phyloP scores from a whole-genome alignment of 2,113 vertebrate genomes.

The Leptocoma aspasia region DNA sequence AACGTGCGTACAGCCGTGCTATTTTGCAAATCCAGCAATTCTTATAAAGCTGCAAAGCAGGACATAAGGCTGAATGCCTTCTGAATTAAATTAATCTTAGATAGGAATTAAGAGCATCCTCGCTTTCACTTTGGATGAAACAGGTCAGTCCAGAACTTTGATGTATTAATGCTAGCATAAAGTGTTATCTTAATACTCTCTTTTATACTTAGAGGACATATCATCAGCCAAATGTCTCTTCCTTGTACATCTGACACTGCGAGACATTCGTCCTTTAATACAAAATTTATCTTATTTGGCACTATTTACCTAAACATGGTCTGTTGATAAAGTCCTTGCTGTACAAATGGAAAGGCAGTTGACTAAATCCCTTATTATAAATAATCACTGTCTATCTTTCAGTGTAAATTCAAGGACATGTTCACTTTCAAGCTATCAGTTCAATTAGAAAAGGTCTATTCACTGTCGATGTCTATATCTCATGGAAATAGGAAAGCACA shows the following conservation, averaged over 20 bases:
- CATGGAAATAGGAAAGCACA: constrained; percentile 45
- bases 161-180: constrained; percentile 42
- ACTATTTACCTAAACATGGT: constrained; percentile 64
- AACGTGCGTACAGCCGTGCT: neutral
- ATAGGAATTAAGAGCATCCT: constrained; percentile 68
- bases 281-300: constrained; percentile 65
- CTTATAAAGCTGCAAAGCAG: constrained; percentile 72
- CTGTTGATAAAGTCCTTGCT: constrained; percentile 67
- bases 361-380: constrained; percentile 68
- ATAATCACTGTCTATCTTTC: constrained; percentile 67
- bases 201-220: constrained; percentile 39
- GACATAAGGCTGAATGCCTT: constrained; percentile 69
- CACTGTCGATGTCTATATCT: constrained; percentile 65
- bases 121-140: constrained; percentile 55
- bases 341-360: constrained; percentile 56
- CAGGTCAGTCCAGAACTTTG: constrained; percentile 62
- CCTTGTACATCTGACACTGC: constrained; percentile 12
- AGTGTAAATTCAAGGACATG: constrained; percentile 70
- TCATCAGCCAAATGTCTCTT: constrained; percentile 33
- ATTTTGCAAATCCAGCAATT: constrained; percentile 69
- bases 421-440: constrained; percentile 70
- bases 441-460: constrained; percentile 73
- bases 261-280: constrained; percentile 50
- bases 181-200: constrained; percentile 61
- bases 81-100: constrained; percentile 75